Evolutionary conservation across 2,113 vertebrate genomes (phyloP).

Genomic region (Acinonyx jubatus): DNA sequence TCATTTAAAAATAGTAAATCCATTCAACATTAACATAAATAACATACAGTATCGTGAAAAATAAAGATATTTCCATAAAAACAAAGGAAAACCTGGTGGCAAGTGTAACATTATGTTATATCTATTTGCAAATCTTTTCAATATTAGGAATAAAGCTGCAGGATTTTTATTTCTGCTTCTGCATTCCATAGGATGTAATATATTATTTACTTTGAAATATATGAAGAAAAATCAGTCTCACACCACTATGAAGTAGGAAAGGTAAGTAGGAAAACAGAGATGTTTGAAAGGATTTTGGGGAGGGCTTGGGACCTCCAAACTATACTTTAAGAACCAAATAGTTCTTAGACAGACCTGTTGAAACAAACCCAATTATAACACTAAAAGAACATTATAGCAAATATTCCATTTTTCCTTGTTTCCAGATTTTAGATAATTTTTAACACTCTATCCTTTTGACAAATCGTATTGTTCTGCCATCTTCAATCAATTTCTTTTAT

Average conservation of each 20-base stretch:
- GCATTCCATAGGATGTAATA: not conserved
- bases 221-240: not conserved
- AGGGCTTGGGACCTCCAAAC: too few relatives aligned
- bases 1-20: not conserved
- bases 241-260: not conserved
- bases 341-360: not conserved
- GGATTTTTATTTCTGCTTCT: not conserved
- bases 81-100: not conserved
- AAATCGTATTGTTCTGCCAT: not conserved
- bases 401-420: not conserved
- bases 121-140: not conserved
- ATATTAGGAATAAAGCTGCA: not conserved
- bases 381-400: not conserved
- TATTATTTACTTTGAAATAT: not conserved
- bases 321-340: not conserved
- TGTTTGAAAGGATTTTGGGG: not conserved
- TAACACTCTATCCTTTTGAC: not conserved
- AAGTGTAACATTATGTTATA: not conserved
- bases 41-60: not conserved
- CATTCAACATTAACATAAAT: not conserved
- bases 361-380: not conserved
- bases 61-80: not conserved
- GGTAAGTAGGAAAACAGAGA: too few relatives aligned
- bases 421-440: not conserved
- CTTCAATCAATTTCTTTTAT: not conserved